Evolutionary conservation across 1,140 invertebrate genomes (phyloP), one percentile per base, ranked within the genome.

Genomic region (Papilio aristodemus): DNA sequence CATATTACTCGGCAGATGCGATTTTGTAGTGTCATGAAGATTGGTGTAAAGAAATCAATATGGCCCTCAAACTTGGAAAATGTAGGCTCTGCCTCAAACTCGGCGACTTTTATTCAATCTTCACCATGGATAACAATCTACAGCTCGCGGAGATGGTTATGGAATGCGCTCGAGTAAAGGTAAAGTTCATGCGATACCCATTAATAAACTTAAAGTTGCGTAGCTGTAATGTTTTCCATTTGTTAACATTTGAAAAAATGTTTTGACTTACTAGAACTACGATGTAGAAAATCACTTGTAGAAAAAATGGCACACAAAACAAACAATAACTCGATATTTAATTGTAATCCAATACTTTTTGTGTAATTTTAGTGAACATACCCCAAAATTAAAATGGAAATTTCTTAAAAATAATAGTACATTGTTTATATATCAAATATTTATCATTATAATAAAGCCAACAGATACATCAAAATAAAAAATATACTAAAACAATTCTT

Each of bases 141-240:
- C 92, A 93, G 78, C 81, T 93, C 27, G 91, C 93, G 17, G 92
- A 93, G 76, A 93, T 93, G 91, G 89, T 93, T 67, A 93, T 93
- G 93, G 92, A 93, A 77, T 93, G 93, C 79, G 86, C 92, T 25
- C 86, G 91, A 62, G 84, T 93, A 43, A 91, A 93, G 81, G 93
- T 93, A 85, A 89, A 17, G 22, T 25, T 19, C 19, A 80, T 82
- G 46, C 5, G 41, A 38, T 22, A 63, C 63, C 41, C 68, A 25
- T 43, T 59, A 54, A 58, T 38, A 63, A 22, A 68, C 39, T 36
- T 46, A 36, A 32, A 32, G 22, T 64, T 13, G 10, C 10, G 10
- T 64, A 59, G 13, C 57, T n/a, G 19, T 3, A 17, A 17, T 36
- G 27, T 46, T 46, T 46, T 46, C 8, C 41, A 46, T 8, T 19